Percentiles rank a stretch among this genome's conserved stretches.
Evolutionary conservation across 2,797 vertebrate species (phyloP).

Genomic region (Eulemur albifrons): DNA sequence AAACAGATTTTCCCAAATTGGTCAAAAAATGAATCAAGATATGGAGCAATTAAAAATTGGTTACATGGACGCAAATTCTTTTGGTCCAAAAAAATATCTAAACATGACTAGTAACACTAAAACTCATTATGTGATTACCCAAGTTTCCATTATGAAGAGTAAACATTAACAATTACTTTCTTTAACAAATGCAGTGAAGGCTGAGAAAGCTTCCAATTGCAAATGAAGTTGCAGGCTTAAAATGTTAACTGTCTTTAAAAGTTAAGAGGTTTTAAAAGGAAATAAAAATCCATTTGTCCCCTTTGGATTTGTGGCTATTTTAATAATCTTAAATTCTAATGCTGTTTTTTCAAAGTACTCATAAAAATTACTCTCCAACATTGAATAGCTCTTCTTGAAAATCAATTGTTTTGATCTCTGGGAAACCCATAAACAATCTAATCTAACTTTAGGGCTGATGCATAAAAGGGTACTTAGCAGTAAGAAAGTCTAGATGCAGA

Average conservation of each 20-base stretch:
- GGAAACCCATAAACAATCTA: neutral
- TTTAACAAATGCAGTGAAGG: neutral
- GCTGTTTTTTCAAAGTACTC: neutral
- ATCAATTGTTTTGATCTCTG: conserved; percentile 16
- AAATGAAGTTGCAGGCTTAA: conserved; percentile 13
- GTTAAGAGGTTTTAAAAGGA: neutral
- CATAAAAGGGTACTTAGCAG: conserved; percentile 23
- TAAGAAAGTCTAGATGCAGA: neutral
- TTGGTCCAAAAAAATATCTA: neutral
- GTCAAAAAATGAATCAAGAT: conserved; percentile 15
- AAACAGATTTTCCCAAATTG: neutral
- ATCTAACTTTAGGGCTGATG: neutral
- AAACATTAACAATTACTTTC: neutral
- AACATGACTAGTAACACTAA: neutral
- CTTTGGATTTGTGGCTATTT: neutral
- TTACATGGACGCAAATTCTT: neutral
- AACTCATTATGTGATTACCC: neutral
- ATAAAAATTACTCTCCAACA: conserved; percentile 7
- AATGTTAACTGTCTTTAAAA: conserved; percentile 12
- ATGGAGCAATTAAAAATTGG: neutral
- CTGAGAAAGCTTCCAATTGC: neutral
- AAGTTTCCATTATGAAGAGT: neutral
- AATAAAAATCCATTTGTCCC: neutral
- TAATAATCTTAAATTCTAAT: conserved; percentile 36
- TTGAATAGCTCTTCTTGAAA: conserved; percentile 26